Evolutionary conservation across 2,888 invertebrate genomes (phyloP).

Genomic region (Cremastinae sp.): DNA sequence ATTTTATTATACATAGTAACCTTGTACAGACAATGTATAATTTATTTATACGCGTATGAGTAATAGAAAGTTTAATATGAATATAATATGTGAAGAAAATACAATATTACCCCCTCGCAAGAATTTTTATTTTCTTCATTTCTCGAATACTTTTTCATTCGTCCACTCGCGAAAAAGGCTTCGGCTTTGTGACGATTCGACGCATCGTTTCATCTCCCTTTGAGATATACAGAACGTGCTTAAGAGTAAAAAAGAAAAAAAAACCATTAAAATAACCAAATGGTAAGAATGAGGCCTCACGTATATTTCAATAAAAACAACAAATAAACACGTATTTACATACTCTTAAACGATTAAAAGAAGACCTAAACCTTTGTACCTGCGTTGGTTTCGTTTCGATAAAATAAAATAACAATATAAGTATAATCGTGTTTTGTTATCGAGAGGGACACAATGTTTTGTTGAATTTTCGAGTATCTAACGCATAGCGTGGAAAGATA

Average conservation of each 20-base stretch:
- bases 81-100: conserved; percentile 74
- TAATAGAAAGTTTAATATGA: conserved; percentile 72
- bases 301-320: conserved; percentile 41
- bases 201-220: conserved; percentile 15
- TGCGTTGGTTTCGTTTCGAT: conserved; percentile 41
- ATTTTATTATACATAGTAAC: conserved; percentile 65
- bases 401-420: conserved; percentile 40
- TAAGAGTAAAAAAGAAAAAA: conserved; percentile 25
- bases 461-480: too few species aligned
- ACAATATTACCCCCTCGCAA: conserved; percentile 69
- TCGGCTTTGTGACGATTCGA: conserved; percentile 50
- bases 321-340: conserved; percentile 47
- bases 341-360: conserved; percentile 43
- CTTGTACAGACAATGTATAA: conserved; percentile 72
- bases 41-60: conserved; percentile 69
- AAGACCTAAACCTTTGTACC: conserved; percentile 57
- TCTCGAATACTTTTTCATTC: conserved; percentile 26
- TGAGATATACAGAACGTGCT: conserved; percentile 51
- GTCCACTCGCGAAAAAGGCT: conserved; percentile 56
- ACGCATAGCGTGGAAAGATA: not conserved
- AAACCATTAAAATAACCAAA: conserved; percentile 58
- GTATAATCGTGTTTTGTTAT: conserved; percentile 37
- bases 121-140: conserved; percentile 46
- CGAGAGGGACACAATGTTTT: not conserved
- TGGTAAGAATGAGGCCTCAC: conserved; percentile 19